phyloP scores from a whole-genome alignment of 2,797 vertebrate genomes.

The Peromyscus attwateri region DNA sequence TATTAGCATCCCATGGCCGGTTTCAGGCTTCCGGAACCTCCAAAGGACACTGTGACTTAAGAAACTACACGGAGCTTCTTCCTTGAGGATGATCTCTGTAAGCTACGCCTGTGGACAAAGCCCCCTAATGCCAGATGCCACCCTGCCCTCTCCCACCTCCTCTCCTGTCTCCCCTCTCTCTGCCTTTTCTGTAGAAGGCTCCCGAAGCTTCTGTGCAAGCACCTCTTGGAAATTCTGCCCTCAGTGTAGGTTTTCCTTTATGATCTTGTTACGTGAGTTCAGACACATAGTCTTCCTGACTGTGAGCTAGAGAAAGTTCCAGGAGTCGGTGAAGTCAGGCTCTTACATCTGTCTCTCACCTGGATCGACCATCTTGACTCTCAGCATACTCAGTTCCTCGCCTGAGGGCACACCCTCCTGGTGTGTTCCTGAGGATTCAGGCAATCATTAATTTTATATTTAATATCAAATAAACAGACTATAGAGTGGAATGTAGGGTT shows the following conservation, averaged over 20 bases:
- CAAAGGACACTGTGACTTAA: background rate
- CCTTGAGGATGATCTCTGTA: background rate
- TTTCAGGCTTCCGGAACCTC: background rate
- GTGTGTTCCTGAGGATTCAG: background rate
- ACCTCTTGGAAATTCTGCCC: background rate
- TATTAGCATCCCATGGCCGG: background rate
- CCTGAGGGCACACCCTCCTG: background rate
- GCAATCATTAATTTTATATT: slow-evolving; percentile 6
- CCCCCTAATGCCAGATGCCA: too few species aligned
- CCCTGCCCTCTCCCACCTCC: too few species aligned
- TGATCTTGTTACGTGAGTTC: background rate
- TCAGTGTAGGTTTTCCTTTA: background rate
- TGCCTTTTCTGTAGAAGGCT: background rate
- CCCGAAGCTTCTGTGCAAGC: rapidly evolving
- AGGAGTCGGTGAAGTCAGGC: background rate
- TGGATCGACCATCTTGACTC: background rate
- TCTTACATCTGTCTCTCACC: background rate
- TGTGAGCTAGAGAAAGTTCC: background rate
- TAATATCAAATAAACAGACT: slow-evolving; percentile 21
- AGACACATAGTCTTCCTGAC: background rate
- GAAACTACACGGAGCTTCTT: background rate
- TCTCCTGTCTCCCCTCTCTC: too few species aligned
- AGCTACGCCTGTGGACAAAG: background rate
- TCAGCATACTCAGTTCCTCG: background rate
- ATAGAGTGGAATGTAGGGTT: background rate